Conservation (phyloP, 2,113 vertebrate genomes). For the Saccopteryx bilineata region DNA sequence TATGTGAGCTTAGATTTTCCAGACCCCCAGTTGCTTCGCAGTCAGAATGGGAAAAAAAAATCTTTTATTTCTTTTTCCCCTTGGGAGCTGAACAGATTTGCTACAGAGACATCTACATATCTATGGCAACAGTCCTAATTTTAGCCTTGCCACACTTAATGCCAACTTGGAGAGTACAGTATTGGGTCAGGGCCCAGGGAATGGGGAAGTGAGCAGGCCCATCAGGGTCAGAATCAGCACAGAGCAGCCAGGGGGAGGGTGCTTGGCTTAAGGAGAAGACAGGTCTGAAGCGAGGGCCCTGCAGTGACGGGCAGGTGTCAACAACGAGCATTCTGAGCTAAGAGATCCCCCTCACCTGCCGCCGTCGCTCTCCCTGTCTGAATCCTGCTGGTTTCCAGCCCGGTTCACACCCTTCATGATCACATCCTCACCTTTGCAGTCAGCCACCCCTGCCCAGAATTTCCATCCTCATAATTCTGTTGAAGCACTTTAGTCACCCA, state of each 20-base stretch:
- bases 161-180: slow-evolving; percentile 44
- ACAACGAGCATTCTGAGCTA: neutral
- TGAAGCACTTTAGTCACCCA: neutral
- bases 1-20: neutral
- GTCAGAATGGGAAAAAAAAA: slow-evolving; percentile 15
- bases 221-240: neutral
- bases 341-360: neutral
- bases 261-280: neutral
- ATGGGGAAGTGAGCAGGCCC: neutral
- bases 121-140: slow-evolving; percentile 80
- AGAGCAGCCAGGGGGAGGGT: neutral
- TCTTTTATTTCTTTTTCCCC: neutral
- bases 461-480: neutral
- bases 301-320: neutral
- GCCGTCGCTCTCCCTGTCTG: no score
- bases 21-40: neutral
- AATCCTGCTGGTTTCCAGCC: neutral
- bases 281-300: neutral
- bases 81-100: slow-evolving; percentile 69
- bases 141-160: slow-evolving; percentile 73
- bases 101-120: slow-evolving; percentile 67
- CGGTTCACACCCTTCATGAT: neutral
- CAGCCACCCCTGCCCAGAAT: neutral
- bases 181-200: slow-evolving; percentile 68
- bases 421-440: neutral